Evolutionary conservation across 2,888 invertebrate species (phyloP).

Genomic region (Eulithis testata): DNA sequence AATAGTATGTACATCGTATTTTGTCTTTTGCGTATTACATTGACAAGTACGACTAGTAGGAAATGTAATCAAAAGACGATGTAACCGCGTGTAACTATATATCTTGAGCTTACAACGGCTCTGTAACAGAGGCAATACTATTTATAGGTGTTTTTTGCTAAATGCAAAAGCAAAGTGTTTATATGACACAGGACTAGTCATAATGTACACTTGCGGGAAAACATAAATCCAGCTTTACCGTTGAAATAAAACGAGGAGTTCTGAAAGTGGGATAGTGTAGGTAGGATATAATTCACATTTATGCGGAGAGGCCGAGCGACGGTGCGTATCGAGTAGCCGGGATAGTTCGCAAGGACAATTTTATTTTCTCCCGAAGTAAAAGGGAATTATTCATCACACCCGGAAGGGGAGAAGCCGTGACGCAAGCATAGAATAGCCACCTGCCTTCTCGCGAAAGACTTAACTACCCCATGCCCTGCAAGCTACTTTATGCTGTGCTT

Average conservation of each 20-base stretch:
- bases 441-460: slow-evolving; percentile 56
- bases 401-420: slow-evolving; percentile 84
- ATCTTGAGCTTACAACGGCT: too few species aligned
- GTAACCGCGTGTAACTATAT: too few species aligned
- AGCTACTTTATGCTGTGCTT: slow-evolving; percentile 41
- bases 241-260: slow-evolving; percentile 79
- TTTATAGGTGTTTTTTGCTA: background rate
- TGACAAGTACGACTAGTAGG: too few species aligned
- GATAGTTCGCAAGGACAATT: slow-evolving; percentile 82
- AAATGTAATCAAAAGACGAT: too few species aligned
- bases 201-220: slow-evolving; percentile 67
- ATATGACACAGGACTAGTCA: slow-evolving; percentile 38
- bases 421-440: slow-evolving; percentile 82
- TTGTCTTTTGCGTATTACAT: too few species aligned
- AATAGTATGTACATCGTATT: too few species aligned
- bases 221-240: slow-evolving; percentile 74
- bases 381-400: slow-evolving; percentile 85
- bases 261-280: slow-evolving; percentile 77
- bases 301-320: slow-evolving; percentile 66
- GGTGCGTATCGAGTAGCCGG: slow-evolving; percentile 80
- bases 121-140: too few species aligned
- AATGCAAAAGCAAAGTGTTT: background rate
- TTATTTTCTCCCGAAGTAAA: slow-evolving; percentile 76
- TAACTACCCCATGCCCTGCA: slow-evolving; percentile 45
- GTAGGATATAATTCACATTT: slow-evolving; percentile 82